Conservation (phyloP, 2,797 vertebrate species). For the Aulostomus chinensis region DNA sequence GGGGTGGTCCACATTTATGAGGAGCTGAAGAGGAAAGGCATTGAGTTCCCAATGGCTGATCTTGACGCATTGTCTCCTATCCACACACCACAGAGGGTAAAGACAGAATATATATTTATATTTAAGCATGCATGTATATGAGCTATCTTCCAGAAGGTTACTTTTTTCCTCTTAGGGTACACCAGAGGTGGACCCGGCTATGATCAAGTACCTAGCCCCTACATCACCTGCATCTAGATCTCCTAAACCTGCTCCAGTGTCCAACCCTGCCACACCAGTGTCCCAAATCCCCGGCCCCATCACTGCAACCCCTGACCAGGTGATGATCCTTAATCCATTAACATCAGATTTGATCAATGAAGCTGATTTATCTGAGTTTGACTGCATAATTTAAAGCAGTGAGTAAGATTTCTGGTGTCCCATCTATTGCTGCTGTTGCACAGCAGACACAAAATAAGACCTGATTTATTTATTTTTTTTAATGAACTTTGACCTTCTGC, state of each 20-base stretch:
- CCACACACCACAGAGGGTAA: constrained; percentile 97
- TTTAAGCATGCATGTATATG: not conserved
- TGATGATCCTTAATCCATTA: no score
- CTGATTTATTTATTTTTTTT: constrained; percentile 1
- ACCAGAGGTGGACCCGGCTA: constrained; percentile 94
- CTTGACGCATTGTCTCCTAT: constrained; percentile 96
- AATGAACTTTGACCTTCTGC: constrained; percentile 9
- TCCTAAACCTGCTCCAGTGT: constrained; percentile 30
- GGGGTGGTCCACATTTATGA: constrained; percentile 98
- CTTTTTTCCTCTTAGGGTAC: constrained; percentile 80
- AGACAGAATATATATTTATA: constrained; percentile 15
- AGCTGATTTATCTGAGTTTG: not conserved
- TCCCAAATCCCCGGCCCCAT: constrained; percentile 81
- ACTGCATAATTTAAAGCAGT: constrained; percentile 1
- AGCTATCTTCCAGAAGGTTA: no score
- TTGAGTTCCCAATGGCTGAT: constrained; percentile 97
- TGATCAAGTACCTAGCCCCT: constrained; percentile 83
- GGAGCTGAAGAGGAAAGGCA: constrained; percentile 96
- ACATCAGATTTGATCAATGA: not conserved
- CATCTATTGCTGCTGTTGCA: not conserved
- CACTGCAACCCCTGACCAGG: constrained; percentile 81
- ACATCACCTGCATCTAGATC: constrained; percentile 50
- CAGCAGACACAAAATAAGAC: not conserved
- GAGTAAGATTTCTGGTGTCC: not conserved
- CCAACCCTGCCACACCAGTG: constrained; percentile 66